phyloP scores from a whole-genome alignment of 2,888 invertebrate genomes.

The Antitype chi region DNA sequence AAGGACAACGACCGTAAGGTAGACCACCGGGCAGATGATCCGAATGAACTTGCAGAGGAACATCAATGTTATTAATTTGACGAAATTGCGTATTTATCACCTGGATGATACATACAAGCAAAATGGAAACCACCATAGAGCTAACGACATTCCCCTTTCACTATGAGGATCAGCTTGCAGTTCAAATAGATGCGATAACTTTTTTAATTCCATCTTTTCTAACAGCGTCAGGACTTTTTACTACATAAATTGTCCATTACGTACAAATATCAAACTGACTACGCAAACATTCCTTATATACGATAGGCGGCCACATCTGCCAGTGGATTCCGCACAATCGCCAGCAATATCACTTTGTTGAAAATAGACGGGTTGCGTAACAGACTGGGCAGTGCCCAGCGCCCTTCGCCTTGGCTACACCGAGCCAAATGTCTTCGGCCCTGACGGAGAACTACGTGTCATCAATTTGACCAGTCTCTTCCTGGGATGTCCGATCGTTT shows the following conservation, averaged over 20 bases:
- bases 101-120: neutral
- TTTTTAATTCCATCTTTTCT: conserved; percentile 17
- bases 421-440: conserved; percentile 75
- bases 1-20: conserved; percentile 54
- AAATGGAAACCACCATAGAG: neutral
- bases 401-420: conserved; percentile 76
- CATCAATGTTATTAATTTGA: neutral
- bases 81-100: conserved; percentile 1
- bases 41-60: conserved; percentile 29
- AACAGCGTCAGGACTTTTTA: conserved; percentile 15
- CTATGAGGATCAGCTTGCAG: conserved; percentile 2
- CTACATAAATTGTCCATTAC: conserved; percentile 52
- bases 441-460: conserved; percentile 54
- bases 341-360: conserved; percentile 61
- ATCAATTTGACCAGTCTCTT: conserved; percentile 55
- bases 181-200: conserved; percentile 26
- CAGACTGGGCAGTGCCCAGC: conserved; percentile 67
- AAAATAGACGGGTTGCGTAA: conserved; percentile 68
- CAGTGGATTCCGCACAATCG: conserved; percentile 62
- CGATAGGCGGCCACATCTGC: conserved; percentile 62
- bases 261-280: conserved; percentile 45
- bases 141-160: neutral
- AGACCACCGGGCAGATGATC: conserved; percentile 43
- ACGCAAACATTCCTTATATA: conserved; percentile 55
- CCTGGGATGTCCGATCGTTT: conserved; percentile 48